phyloP scores from a whole-genome alignment of 2,797 vertebrate species.

The Denticeps clupeoides region DNA sequence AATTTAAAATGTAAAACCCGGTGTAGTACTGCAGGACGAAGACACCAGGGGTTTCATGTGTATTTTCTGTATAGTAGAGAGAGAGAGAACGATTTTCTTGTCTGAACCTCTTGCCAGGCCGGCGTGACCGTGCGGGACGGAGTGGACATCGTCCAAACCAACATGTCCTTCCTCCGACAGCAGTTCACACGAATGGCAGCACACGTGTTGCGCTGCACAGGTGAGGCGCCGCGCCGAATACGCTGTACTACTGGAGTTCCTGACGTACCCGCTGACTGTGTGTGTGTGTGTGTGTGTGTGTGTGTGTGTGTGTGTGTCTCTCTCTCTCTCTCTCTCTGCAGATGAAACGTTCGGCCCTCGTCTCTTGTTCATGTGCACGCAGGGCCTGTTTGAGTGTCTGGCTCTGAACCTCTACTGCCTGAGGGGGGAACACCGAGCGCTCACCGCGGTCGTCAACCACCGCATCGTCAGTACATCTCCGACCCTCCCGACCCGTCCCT shows the following conservation, averaged over 20 bases:
- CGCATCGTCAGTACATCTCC: slow-evolving; percentile 75
- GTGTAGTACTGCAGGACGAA: too few relatives aligned
- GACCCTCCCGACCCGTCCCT: too few relatives aligned
- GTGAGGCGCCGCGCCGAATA: slow-evolving; percentile 34
- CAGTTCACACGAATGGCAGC: slow-evolving; percentile 76
- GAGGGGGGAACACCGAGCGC: slow-evolving; percentile 76
- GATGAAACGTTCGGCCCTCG: slow-evolving; percentile 77
- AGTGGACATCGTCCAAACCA: slow-evolving; percentile 77
- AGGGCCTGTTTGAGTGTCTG: slow-evolving; percentile 81
- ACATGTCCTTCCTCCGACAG: slow-evolving; percentile 80
- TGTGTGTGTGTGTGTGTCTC: neutral
- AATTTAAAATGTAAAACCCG: too few relatives aligned
- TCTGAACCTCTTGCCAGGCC: slow-evolving; percentile 52
- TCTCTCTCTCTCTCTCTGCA: slow-evolving; percentile 30
- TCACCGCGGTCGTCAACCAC: slow-evolving; percentile 83
- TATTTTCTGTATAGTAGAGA: too few relatives aligned
- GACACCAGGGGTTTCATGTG: too few relatives aligned
- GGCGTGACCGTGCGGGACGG: slow-evolving; percentile 72
- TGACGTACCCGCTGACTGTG: neutral
- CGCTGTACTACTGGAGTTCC: too few relatives aligned
- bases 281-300: neutral
- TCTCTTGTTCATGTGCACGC: slow-evolving; percentile 79
- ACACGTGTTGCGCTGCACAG: slow-evolving; percentile 76
- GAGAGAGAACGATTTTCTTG: neutral
- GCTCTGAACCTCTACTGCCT: slow-evolving; percentile 84